Evolutionary conservation across 2,113 vertebrate genomes (phyloP).

Genomic region (Vimba vimba): DNA sequence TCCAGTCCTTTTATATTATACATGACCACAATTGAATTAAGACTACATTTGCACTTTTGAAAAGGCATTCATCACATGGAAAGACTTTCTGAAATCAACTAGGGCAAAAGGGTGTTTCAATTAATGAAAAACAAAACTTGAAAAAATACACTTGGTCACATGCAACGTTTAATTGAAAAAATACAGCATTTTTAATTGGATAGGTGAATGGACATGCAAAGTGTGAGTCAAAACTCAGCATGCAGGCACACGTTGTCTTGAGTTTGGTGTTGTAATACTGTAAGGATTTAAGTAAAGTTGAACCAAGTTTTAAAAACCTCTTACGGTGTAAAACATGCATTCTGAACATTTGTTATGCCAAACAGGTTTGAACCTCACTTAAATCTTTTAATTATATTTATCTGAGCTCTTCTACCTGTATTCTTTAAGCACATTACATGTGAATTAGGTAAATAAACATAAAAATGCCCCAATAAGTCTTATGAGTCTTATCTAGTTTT

Average conservation of each 20-base stretch:
- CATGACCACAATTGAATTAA: background rate
- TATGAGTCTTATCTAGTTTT: background rate
- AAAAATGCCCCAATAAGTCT: background rate
- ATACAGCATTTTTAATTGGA: no score
- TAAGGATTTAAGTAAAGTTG: background rate
- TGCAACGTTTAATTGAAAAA: no score
- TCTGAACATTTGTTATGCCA: background rate
- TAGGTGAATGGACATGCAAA: background rate
- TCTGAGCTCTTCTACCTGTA: background rate
- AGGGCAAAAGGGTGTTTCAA: background rate
- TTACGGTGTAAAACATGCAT: background rate
- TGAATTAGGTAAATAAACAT: background rate
- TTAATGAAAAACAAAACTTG: background rate
- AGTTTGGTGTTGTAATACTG: background rate
- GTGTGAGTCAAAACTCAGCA: background rate
- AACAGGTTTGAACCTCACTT: background rate
- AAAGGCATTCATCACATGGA: background rate
- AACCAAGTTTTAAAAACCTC: background rate
- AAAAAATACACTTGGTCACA: no score
- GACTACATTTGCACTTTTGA: background rate
- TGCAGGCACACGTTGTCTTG: background rate
- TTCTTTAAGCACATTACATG: background rate
- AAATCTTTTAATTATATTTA: background rate
- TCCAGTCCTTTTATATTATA: background rate
- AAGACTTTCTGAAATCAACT: background rate